phyloP scores from a whole-genome alignment of 2,113 vertebrate species.

The Pandion haliaetus region DNA sequence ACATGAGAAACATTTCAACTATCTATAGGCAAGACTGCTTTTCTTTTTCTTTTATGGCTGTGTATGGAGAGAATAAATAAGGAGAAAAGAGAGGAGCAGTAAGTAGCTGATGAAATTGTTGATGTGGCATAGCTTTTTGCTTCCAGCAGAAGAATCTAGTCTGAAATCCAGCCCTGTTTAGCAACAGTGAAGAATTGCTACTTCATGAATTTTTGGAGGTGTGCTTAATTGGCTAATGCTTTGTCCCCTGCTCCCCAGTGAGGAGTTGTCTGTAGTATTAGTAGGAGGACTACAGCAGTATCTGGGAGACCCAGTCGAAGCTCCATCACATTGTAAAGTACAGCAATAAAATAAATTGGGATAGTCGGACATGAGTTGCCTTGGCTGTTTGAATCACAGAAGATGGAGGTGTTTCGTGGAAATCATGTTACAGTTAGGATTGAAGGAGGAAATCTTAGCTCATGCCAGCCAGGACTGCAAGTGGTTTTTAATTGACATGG shows the following conservation, averaged over 20 bases:
- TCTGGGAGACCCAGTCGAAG: background rate
- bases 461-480: background rate
- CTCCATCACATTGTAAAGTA: background rate
- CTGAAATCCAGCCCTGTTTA: slow-evolving; percentile 19
- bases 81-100: background rate
- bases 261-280: background rate
- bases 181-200: background rate
- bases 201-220: background rate
- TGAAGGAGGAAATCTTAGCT: background rate
- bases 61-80: background rate
- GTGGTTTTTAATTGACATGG: background rate
- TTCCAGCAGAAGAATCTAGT: background rate
- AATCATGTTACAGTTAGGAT: background rate
- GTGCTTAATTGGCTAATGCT: background rate
- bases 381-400: background rate
- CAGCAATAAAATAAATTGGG: background rate
- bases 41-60: background rate
- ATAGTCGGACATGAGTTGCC: background rate
- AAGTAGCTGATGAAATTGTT: background rate
- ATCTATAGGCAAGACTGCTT: slow-evolving; percentile 74
- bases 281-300: background rate
- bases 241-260: background rate
- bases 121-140: background rate
- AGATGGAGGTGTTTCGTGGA: background rate
- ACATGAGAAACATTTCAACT: slow-evolving; percentile 78